Base-by-base conservation (phyloP, 2,888 invertebrate species). In the Hydraecia micacea region DNA sequence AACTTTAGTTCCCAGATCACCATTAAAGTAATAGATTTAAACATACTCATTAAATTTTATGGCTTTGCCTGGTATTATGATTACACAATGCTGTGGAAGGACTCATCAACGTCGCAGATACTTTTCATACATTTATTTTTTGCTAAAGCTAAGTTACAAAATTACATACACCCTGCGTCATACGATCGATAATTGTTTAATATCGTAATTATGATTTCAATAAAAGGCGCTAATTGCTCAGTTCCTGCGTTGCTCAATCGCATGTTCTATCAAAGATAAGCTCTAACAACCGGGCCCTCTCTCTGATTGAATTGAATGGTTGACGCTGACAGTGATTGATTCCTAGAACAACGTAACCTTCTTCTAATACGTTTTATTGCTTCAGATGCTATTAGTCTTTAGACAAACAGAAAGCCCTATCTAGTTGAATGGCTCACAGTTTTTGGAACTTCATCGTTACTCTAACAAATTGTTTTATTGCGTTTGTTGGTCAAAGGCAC, bases 241-340 rank as follows among this genome's bases (percentile, higher is more conserved):
- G 86, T 90, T 91, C 90, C 91, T 90, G 79, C 18, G 86, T 90
- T 90, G 79, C 89, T 86, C 83, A 91, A 91, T 91, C 83, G 89
- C 90, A 88, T 91, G 89, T 86, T 80, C 75, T 73, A 58, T 88
- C 85, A 78, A 66, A 81, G 80, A 80, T 81, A 84, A 77, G 55
- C 69, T 78, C 68, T 70, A n/a, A 70, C 75, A 32, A 73, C 62
- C 69, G 71, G 66, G 60, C 63, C 77, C 75, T 78, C 83, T 83
- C 79, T 42, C 74, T 78, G 60, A 79, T 83, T 87, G 73, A 77
- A 75, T 79, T 84, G 75, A 81, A 83, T 77, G 80, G 55, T 70
- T 58, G 21, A 7, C 52, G 42, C 55, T 83, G 85, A 85, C 85
- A 85, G 81, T 87, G 81, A 86, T 88, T 75, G 82, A 86, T 88